A percentile compares a stretch with the other conserved stretches of the same genome.
phyloP scores from a whole-genome alignment of 2,797 vertebrate genomes.

The Melanotaenia boesemani region DNA sequence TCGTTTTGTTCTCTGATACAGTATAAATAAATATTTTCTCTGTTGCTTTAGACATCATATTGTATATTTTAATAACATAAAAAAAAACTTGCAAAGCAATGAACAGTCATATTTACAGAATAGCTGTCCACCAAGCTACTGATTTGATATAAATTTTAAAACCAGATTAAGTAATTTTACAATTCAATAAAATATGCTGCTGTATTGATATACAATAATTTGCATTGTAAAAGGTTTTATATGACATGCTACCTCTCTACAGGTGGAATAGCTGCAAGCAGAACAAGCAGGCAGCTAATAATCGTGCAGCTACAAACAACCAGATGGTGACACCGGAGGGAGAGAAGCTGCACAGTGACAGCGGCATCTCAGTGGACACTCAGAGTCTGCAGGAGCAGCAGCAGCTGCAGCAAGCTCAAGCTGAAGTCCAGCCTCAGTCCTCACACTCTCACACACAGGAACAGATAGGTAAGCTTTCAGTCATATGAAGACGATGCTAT shows the following conservation, averaged over 20 bases:
- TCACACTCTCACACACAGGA: slow-evolving; percentile 83
- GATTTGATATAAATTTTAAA: no score
- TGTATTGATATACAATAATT: no score
- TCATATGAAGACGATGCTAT: background rate
- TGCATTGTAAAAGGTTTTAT: background rate
- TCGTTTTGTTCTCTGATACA: background rate
- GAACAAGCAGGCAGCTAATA: slow-evolving; percentile 96
- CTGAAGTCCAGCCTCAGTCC: slow-evolving; percentile 80
- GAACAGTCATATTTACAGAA: no score
- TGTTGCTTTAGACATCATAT: background rate
- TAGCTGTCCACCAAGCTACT: no score
- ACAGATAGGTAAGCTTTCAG: slow-evolving; percentile 77
- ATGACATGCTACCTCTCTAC: slow-evolving; percentile 32
- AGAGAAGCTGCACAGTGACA: slow-evolving; percentile 98
- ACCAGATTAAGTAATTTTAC: no score
- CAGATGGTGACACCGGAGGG: slow-evolving; percentile 96
- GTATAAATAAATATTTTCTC: background rate
- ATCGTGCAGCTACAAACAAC: slow-evolving; percentile 89
- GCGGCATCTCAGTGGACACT: slow-evolving; percentile 97
- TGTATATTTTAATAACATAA: no score
- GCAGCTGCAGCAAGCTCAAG: slow-evolving; percentile 79
- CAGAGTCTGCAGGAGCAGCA: slow-evolving; percentile 95
- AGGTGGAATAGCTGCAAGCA: slow-evolving; percentile 99
- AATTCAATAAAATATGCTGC: no score
- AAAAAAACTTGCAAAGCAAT: no score